A percentile compares a stretch with the other conserved stretches of the same genome.
Evolutionary conservation across 2,888 invertebrate genomes (phyloP).

Genomic region (Phortica magna): DNA sequence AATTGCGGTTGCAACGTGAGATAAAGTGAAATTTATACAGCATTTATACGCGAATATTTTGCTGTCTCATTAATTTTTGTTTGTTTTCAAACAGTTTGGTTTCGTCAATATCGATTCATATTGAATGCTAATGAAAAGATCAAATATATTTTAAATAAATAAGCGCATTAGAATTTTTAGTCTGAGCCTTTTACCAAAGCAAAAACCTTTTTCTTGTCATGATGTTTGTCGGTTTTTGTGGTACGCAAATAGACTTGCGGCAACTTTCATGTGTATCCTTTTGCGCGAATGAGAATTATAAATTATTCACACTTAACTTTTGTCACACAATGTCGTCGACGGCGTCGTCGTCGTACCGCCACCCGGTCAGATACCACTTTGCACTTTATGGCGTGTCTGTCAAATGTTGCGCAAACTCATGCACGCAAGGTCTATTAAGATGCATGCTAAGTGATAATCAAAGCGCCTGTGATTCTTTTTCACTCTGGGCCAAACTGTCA

Average conservation of each 20-base stretch:
- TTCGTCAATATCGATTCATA: no score
- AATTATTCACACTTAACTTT: conserved; percentile 57
- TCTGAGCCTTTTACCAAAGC: no score
- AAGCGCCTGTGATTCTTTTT: background rate
- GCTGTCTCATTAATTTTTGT: no score
- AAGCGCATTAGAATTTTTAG: no score
- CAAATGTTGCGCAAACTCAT: conserved; percentile 21
- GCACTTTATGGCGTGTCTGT: conserved; percentile 32
- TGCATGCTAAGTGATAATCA: conserved; percentile 54
- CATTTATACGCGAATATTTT: no score
- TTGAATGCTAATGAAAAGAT: no score
- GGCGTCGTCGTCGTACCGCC: background rate
- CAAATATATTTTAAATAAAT: no score
- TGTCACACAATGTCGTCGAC: conserved; percentile 38
- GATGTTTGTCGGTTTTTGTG: background rate
- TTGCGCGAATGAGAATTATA: conserved; percentile 56
- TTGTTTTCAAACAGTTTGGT: no score
- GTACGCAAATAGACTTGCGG: background rate
- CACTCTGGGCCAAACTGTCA: background rate
- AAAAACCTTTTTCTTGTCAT: no score
- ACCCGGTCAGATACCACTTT: background rate
- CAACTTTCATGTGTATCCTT: conserved; percentile 23
- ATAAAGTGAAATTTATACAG: background rate
- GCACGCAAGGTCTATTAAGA: conserved; percentile 68
- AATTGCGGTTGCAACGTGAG: conserved; percentile 12